Evolutionary conservation across 2,888 invertebrate genomes (phyloP).

Genomic region (Dorcus parallelipipedus): DNA sequence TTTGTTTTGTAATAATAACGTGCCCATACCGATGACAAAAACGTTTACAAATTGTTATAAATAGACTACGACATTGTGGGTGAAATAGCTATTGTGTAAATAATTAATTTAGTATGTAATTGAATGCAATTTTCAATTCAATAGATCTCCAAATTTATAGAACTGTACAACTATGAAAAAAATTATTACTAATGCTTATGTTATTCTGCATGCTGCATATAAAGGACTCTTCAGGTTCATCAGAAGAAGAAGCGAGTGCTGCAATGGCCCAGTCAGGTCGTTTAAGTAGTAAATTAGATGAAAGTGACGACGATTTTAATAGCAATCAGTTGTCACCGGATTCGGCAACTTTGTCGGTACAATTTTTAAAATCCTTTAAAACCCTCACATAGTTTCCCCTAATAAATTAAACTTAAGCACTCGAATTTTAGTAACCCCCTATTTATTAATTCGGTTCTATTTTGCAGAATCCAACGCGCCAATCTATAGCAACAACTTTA

Average conservation of each 20-base stretch:
- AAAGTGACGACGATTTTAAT: conserved; percentile 48
- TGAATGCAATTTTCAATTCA: no score
- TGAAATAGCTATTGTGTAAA: no score
- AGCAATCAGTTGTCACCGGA: conserved; percentile 47
- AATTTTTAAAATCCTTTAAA: not conserved
- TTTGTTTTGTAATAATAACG: no score
- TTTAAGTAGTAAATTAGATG: conserved; percentile 41
- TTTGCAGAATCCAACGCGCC: conserved; percentile 53
- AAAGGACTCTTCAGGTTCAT: conserved; percentile 51
- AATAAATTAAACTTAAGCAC: not conserved
- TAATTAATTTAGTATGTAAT: no score
- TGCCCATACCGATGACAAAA: no score
- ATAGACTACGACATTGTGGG: no score
- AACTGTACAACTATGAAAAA: no score
- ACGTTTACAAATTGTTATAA: no score
- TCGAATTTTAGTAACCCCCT: not conserved
- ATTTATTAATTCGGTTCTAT: conserved; percentile 10
- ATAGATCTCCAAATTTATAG: no score
- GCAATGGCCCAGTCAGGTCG: conserved; percentile 42
- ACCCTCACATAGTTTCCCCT: not conserved
- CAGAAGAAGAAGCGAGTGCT: conserved; percentile 47
- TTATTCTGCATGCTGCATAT: conserved; percentile 29
- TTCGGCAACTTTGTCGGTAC: conserved; percentile 45
- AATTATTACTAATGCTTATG: no score
- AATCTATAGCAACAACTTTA: conserved; percentile 35